Evolutionary conservation across 35 echinoderm and acorn worm species (phyloP), one percentile per base, ranked within the genome.

Genomic region (Stichopus chloronotus): DNA sequence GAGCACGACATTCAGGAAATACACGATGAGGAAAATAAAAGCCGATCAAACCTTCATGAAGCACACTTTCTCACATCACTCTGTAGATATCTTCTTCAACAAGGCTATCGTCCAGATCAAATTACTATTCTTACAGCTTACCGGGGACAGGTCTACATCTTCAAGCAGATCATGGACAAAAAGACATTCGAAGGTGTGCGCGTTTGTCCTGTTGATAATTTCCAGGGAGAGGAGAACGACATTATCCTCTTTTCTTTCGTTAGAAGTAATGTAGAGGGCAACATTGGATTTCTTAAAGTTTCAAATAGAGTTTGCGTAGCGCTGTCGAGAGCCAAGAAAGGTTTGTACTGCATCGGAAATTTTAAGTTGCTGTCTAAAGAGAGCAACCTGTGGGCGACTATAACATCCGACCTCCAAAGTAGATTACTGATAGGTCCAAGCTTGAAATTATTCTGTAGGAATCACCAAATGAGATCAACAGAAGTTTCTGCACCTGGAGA

Each of bases 211-310:
- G 90, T 98, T 59, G 97, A 98, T 65, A 98, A 96, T 58, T 98
- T 89, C 71, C 97, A 98, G 92, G 97, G 97, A 63, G 97, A 98
- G 92, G 97, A 96, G 77, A 99, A 99, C 88, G 97, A 99, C 19
- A 99, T 99, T n/a, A 96, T 99, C 58, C 94, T 96, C 9, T 60
- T 99, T 17, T 99, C 97, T 9, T 90, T 99, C 25, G 97, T 99
- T 76, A 78, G 97, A 76, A 96, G 95, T 85, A 99, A 99, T 82
- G 87, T 90, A 12, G 95, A 95, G 81, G 95, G 97, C 2, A 91
- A 58, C 21, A 98, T 98, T 58, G 97, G 97, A 54, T 99, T 99
- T 90, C 77, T 99, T 55, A 94, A 94, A 63, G 92, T 93, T 83
- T 92, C 92, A 11, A 99, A 96, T 72, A 94, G 97, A 72, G 86